Evolutionary conservation across 2,113 vertebrate genomes (phyloP), one percentile per base, ranked within the genome.

Genomic region (Podarcis muralis): DNA sequence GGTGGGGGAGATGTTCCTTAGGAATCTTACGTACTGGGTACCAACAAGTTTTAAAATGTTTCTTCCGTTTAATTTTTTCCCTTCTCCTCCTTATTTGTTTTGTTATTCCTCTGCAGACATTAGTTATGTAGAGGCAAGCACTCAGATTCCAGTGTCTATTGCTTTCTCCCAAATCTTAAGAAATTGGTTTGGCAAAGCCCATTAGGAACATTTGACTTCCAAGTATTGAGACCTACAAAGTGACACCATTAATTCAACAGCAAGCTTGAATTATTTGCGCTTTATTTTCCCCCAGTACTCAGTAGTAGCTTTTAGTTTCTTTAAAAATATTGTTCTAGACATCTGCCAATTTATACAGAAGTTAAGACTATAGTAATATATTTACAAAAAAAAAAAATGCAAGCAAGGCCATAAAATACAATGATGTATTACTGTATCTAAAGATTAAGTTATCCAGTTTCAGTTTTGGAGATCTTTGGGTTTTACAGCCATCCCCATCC

Each of bases 1-100:
- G 6, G 13, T 94, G 92, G 59, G 59, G 18, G 85, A 88, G 92
- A 83, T 92, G 92, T 90, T 93, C 91, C 93, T 94, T 97, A 96
- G 96, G 95, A 91, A 89, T 95, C 94, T 95, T 94, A 95, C 94
- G 94, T 96, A 96, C 95, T 96, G 96, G 95, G 94, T 93, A 95
- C 94, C 95, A 72, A 53, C 89, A 85, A 53, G 90, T 94, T 96
- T 96, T 96, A 95, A 95, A 93, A 92, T 92, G 87, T 96, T 97
- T 94, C 91, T 95, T 96, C 93, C 83, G 85, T 92, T 94, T 53
- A 53, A 53, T 53, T 53, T 53, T 91, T 94, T 88, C 92, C 92
- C 92, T 89, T 69, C 80, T 92, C 76, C 90, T 80, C 85, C 88
- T 92, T 91, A 91, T 92, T 77, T 90, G 89, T 90, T 93, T 93